Conservation (phyloP, 1,140 invertebrate genomes). For the Brachionus rubens region DNA sequence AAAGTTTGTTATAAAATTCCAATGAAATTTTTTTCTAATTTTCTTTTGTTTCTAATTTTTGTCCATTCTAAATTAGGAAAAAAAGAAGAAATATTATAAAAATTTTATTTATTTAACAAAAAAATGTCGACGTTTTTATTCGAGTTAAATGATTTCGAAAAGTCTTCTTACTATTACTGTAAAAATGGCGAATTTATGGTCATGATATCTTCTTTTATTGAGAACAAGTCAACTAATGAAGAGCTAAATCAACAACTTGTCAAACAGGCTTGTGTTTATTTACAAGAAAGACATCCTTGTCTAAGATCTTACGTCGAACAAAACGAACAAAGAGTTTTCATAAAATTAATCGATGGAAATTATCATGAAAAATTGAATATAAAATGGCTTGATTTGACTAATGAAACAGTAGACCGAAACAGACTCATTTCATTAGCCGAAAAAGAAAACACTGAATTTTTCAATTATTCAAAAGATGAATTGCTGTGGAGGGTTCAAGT, state of each 20-base stretch:
- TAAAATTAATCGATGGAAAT: not conserved
- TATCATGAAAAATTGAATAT: not conserved
- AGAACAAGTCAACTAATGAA: not conserved
- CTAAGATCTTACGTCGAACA: slow-evolving; percentile 14
- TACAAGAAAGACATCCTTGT: slow-evolving; percentile 6
- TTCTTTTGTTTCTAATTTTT: no score
- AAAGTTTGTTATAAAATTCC: no score
- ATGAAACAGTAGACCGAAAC: not conserved
- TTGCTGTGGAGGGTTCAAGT: slow-evolving; percentile 15
- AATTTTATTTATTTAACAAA: no score
- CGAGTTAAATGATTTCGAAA: slow-evolving; percentile 2
- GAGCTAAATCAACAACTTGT: not conserved
- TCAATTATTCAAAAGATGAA: not conserved
- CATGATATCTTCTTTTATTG: not conserved
- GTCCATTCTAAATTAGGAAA: no score
- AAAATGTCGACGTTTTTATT: not conserved
- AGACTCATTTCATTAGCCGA: not conserved
- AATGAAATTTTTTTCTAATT: no score
- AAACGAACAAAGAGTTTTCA: not conserved
- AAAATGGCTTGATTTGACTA: not conserved
- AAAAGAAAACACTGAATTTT: slow-evolving; percentile 13
- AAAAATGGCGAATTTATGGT: slow-evolving; percentile 1
- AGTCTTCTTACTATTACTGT: not conserved
- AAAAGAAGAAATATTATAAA: no score
- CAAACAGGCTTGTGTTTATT: not conserved